Base-by-base conservation (phyloP, 2,888 invertebrate species). In the Crocallis elinguaria region DNA sequence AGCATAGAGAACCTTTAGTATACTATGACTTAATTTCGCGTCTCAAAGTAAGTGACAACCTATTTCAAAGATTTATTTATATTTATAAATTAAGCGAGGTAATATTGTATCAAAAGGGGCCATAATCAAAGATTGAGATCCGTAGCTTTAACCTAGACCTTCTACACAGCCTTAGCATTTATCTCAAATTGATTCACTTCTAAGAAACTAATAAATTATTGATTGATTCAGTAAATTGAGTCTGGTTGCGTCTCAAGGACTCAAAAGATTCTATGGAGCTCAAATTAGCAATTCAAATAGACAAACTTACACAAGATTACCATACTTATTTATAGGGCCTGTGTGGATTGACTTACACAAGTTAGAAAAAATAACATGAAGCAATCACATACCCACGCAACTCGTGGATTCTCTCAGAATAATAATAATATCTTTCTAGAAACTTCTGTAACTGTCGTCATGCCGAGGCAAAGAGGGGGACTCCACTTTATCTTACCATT, bases 211-310 rank as follows among this genome's bases (percentile, higher is more conserved):
- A 16, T 2, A 16, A 25, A 9, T 37, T 13, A 41, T 19, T 30
- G 19, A 19, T 29, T 5, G 11, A 8, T 41, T 14, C 9, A 41
- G 17, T 19, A 41, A 41, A 29, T 41, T n/a, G n/a, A 41, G 17
- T 6, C 14, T 16, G n/a, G n/a, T n/a, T n/a, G n/a, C 23, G 39
- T 16, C 27, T 17, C 16, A 37, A 23, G 12, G 21, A 1, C 3
- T 8, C 32, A 8, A 14, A 12, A 33, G n/a, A 3, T 33, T n/a
- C 4, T 16, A n/a, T 11, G 11, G 6, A 32, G 6, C 14, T 14
- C 8, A 21, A 36, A 38, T 38, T 38, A 38, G 9, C 37, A 38
- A 38, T 38, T 23, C 25, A 25, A 37, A 37, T 37, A 9, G 9
- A 13, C 13, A 37, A 38, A 38, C 37, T 25, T 12, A 13, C 11